Base-by-base conservation (phyloP, 2,113 vertebrate species). In the Cochlearius cochlearius region DNA sequence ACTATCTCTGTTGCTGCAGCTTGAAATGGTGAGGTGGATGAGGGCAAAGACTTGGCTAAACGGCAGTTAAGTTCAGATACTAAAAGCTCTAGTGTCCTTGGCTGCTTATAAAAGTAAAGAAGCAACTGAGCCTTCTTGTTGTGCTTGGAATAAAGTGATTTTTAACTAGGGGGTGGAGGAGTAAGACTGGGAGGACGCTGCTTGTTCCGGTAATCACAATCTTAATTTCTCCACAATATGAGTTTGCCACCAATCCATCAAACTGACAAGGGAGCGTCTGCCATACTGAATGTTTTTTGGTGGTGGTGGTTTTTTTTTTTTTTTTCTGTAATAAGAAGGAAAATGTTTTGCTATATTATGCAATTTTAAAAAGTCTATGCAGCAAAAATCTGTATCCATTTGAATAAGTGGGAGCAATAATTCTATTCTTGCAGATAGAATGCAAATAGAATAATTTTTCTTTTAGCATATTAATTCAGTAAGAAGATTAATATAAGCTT, bases 401-500 rank as follows among this genome's bases (percentile, higher is more conserved):
- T 53, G 71, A 76, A 7, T 66, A 86, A 93, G 49, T 79, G 68
- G 77, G 58, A 82, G 32, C n/a, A 89, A 34, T 85, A 69, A 92
- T 95, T 96, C 66, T 87, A 25, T 95, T 82, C 80, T 75, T 85
- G 27, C 12, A 85, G 88, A 67, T 47, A 69, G 63, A 72, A 91
- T 45, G 32, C 34, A 89, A 97, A 78, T 87, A 66, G 23, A 90
- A 50, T 75, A 64, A 7, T 69, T 94, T 94, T 92, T 86, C 67
- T 92, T 94, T 85, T 62, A 94, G 41, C 55, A 62, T 82, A 66
- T 81, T 94, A 94, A 95, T 94, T 97, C 91, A 78, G 69, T 95
- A 95, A 96, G 92, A 53, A 89, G 86, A 94, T 97, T 96, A 94
- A 91, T 92, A 69, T 79, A 96, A 91, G 69, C 77, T 92, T 92